Evolutionary conservation across 2,113 vertebrate species (phyloP).

Genomic region (Neomonachus schauinslandi): DNA sequence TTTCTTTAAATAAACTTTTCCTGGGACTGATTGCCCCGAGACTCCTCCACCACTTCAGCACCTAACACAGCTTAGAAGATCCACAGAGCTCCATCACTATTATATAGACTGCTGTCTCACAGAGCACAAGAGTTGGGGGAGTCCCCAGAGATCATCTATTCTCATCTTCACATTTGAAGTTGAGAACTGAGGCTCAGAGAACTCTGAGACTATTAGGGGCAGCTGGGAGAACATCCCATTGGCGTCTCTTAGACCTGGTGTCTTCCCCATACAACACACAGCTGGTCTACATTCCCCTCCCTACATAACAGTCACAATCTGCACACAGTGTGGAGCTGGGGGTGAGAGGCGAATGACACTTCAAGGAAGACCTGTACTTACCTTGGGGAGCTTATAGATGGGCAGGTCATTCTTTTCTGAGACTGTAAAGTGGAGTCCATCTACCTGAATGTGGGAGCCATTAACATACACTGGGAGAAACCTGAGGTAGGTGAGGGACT

Average conservation of each 20-base stretch:
- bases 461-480: conserved; percentile 93
- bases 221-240: not conserved
- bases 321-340: not conserved
- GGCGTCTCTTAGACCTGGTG: not conserved
- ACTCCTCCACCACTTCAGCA: not conserved
- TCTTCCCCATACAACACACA: not conserved
- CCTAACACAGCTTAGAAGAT: not conserved
- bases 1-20: conserved; percentile 17
- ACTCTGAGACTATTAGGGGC: not conserved
- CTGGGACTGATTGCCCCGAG: not conserved
- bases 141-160: not conserved
- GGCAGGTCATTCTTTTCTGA: conserved; percentile 74
- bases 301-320: not conserved
- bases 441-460: conserved; percentile 93
- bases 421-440: conserved; percentile 94
- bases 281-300: not conserved
- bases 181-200: not conserved
- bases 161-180: not conserved
- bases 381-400: not conserved
- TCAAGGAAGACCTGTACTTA: not conserved
- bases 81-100: not conserved
- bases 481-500: conserved; percentile 87
- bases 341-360: not conserved
- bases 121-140: not conserved
- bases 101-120: not conserved